Evolutionary conservation across 64 coral and sea anemone genomes (phyloP).

Genomic region (Anthopleura sola): DNA sequence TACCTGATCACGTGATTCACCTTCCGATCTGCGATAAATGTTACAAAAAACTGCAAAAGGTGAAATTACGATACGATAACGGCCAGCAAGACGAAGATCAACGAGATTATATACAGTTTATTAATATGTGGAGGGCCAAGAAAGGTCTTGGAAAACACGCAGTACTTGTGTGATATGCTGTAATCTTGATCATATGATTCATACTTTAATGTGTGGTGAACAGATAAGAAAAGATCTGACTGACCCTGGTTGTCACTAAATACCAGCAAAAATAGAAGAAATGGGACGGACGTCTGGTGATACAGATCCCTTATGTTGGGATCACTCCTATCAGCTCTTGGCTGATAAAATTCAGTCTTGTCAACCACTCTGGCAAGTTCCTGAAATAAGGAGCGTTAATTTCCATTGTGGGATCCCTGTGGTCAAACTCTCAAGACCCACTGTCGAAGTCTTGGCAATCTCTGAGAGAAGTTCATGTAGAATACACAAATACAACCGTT

Average conservation of each 20-base stretch:
- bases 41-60: constrained; percentile 59
- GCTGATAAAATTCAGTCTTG: too few relatives aligned
- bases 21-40: constrained; percentile 54
- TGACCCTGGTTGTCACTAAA: background rate
- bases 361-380: too few relatives aligned
- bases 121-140: constrained; percentile 77
- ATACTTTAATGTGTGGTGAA: background rate
- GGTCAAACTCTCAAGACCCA: too few relatives aligned
- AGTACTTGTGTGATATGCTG: constrained; percentile 12
- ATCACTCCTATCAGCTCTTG: too few relatives aligned
- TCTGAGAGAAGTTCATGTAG: too few relatives aligned
- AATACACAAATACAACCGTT: too few relatives aligned
- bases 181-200: background rate
- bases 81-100: constrained; percentile 52
- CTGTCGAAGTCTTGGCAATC: too few relatives aligned
- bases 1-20: constrained; percentile 26
- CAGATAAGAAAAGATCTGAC: background rate
- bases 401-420: background rate
- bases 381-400: too few relatives aligned
- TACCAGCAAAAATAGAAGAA: background rate
- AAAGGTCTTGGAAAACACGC: constrained; percentile 40
- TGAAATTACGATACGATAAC: constrained; percentile 72
- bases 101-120: constrained; percentile 63
- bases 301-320: background rate
- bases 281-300: background rate